phyloP scores from a whole-genome alignment of 2,113 vertebrate genomes.

The Procavia capensis region DNA sequence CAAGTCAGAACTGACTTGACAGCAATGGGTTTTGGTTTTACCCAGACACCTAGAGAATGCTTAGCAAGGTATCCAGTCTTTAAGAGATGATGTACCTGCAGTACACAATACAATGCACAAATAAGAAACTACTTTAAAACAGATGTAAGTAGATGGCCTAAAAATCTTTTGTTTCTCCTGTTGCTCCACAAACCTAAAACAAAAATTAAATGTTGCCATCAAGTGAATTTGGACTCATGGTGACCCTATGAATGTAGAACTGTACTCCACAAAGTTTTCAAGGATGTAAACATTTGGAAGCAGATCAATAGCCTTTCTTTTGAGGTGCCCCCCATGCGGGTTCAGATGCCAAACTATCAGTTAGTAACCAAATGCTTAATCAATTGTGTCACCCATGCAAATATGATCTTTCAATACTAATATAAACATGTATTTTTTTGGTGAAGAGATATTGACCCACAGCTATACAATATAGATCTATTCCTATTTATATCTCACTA shows the following conservation, averaged over 20 bases:
- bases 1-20: no score
- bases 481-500: background rate
- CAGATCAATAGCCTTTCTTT: no score
- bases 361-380: no score
- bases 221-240: background rate
- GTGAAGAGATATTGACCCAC: background rate
- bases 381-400: background rate
- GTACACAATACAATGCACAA: background rate
- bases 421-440: background rate
- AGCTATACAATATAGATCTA: background rate
- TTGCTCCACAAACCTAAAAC: background rate
- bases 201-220: background rate
- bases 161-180: background rate
- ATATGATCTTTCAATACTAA: background rate
- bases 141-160: background rate
- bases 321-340: no score
- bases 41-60: background rate
- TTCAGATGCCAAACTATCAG: no score
- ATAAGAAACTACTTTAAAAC: background rate
- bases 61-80: background rate
- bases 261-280: background rate
- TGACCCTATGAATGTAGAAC: background rate
- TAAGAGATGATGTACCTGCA: background rate
- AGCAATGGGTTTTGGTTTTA: background rate
- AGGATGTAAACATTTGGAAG: no score